These are phyloP conservation scores for Gila robusta DNA, from an alignment of 2,797 vertebrate species.

Conservation along the genomic window DNA sequence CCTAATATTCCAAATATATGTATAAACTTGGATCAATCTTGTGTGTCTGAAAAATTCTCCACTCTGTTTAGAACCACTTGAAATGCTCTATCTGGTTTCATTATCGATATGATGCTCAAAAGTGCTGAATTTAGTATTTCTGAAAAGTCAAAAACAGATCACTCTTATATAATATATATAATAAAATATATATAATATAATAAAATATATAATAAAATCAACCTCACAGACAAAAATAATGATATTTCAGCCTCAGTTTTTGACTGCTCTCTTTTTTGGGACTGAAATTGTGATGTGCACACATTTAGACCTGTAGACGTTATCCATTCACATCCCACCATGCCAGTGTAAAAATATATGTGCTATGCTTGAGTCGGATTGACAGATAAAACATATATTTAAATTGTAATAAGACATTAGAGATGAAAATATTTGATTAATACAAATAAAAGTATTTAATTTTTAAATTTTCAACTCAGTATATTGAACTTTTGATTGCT, in stretches of 20 bases:
- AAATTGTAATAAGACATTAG: neutral
- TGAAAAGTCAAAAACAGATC: neutral
- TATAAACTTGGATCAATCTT: neutral
- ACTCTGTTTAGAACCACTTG: neutral
- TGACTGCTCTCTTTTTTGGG: neutral
- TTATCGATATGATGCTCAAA: neutral
- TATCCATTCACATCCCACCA: neutral
- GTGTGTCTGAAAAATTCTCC: neutral
- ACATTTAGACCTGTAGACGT: neutral
- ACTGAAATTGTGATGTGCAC: neutral
- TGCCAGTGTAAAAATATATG: neutral
- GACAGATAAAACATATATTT: neutral
- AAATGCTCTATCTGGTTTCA: neutral
- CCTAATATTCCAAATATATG: neutral
- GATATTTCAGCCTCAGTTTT: neutral
- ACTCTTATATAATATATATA: too few species aligned
- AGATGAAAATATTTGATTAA: neutral
- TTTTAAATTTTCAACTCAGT: neutral
- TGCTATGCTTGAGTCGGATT: neutral
- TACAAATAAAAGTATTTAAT: neutral
- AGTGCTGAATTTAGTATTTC: neutral
- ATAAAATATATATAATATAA: too few species aligned
- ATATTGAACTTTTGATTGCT: neutral
- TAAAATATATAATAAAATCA: neutral
- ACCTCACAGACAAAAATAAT: neutral